Conservation (phyloP, 2,797 vertebrate genomes). For the Lacerta agilis region DNA sequence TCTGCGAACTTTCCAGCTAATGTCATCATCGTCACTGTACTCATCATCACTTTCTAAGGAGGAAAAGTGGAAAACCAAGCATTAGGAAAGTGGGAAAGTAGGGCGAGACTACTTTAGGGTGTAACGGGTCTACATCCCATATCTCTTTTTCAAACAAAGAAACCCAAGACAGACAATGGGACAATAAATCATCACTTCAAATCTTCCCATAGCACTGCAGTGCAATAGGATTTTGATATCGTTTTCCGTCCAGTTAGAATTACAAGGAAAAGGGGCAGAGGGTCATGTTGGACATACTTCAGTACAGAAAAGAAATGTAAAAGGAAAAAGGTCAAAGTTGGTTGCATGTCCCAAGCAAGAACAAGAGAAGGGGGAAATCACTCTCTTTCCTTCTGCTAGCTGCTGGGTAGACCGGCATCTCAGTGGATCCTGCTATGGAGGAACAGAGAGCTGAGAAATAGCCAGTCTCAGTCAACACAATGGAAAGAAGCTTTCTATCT, state of each 20-base stretch:
- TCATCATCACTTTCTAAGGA: slow-evolving; percentile 88
- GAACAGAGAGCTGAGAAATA: background rate
- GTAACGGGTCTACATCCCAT: background rate
- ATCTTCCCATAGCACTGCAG: background rate
- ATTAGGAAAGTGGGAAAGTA: background rate
- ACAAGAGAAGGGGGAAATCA: background rate
- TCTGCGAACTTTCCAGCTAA: slow-evolving; percentile 97
- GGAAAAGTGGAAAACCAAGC: background rate
- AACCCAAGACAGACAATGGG: background rate
- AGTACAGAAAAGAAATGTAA: background rate
- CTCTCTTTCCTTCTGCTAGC: background rate
- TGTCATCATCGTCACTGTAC: slow-evolving; percentile 93
- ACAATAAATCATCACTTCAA: background rate
- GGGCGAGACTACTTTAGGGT: background rate
- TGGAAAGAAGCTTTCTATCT: background rate
- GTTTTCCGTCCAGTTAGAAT: background rate
- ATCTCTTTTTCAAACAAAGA: background rate
- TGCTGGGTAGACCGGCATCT: background rate
- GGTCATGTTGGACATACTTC: background rate
- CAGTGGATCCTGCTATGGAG: background rate
- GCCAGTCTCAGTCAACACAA: background rate
- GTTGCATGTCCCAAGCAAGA: background rate
- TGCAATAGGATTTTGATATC: background rate
- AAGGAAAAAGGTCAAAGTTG: background rate
- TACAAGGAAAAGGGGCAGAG: background rate